A percentile compares a stretch with the other conserved stretches of the same genome.
Conservation (phyloP, 2,797 vertebrate species). For the Heteromormyrus szaboi region DNA sequence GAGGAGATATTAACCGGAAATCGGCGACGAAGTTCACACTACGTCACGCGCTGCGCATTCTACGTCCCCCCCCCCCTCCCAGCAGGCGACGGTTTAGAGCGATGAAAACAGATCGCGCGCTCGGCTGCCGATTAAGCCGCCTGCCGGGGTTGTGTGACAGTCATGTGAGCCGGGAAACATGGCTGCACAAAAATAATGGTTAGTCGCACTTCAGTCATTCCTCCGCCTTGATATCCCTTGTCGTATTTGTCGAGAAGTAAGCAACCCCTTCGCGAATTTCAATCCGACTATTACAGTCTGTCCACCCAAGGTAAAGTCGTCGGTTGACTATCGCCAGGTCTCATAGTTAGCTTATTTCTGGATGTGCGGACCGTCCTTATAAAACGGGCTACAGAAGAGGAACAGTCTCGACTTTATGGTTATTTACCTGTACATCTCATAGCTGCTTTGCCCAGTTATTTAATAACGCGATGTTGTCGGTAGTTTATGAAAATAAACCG, state of each 20-base stretch:
- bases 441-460: background rate
- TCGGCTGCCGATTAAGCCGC: slow-evolving; percentile 7
- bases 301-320: background rate
- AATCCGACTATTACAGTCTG: background rate
- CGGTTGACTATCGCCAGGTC: background rate
- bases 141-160: slow-evolving; percentile 22
- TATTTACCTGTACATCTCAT: background rate
- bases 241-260: background rate
- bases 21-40: background rate
- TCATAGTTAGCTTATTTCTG: background rate
- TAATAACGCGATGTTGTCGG: background rate
- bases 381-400: background rate
- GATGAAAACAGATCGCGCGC: background rate
- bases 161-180: slow-evolving; percentile 45
- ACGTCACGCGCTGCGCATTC: background rate
- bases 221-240: background rate
- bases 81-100: background rate
- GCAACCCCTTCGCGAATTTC: background rate
- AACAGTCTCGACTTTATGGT: background rate
- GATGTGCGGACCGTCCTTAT: background rate
- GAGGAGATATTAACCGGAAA: background rate
- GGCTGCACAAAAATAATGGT: slow-evolving; percentile 13
- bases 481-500: background rate
- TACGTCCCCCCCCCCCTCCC: background rate
- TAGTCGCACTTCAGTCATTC: slow-evolving; percentile 9